Evolutionary conservation across 1,140 invertebrate genomes (phyloP).

Genomic region (Amphibalanus amphitrite): DNA sequence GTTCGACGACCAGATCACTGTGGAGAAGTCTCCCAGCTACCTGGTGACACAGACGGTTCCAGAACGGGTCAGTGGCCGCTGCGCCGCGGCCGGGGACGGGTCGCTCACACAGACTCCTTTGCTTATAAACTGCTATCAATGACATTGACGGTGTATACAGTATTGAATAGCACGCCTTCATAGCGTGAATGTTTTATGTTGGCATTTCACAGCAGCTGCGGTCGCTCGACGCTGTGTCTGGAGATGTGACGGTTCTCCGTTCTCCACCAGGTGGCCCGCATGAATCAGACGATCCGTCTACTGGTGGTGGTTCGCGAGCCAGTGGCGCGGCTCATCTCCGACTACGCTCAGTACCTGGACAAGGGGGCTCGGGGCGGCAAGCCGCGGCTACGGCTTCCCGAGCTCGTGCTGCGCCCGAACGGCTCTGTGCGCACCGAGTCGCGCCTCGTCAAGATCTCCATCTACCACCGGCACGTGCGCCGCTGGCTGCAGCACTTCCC

Average conservation of each 20-base stretch:
- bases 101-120: too few species aligned
- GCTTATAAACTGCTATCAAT: too few species aligned
- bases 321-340: conserved; percentile 55
- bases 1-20: conserved; percentile 45
- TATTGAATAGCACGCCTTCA: too few species aligned
- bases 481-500: conserved; percentile 77
- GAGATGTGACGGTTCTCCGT: too few species aligned
- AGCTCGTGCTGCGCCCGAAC: conserved; percentile 21
- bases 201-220: too few species aligned
- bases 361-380: conserved; percentile 15
- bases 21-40: conserved; percentile 89
- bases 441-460: conserved; percentile 29
- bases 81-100: too few species aligned
- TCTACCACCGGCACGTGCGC: conserved; percentile 65
- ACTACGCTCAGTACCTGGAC: conserved; percentile 57
- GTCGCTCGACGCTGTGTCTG: too few species aligned
- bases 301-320: too few species aligned
- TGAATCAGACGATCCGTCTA: too few species aligned
- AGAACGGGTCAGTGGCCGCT: conserved; percentile 38
- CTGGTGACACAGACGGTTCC: conserved; percentile 79
- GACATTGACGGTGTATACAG: too few species aligned
- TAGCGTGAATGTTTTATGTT: too few species aligned
- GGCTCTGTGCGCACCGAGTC: conserved; percentile 13
- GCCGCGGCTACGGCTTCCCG: conserved; percentile 31
- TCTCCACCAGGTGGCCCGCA: conserved; percentile 23